Percentiles rank a stretch among this genome's conserved stretches.
Conservation (phyloP, 2,113 vertebrate genomes). For the Oreochromis niloticus region DNA sequence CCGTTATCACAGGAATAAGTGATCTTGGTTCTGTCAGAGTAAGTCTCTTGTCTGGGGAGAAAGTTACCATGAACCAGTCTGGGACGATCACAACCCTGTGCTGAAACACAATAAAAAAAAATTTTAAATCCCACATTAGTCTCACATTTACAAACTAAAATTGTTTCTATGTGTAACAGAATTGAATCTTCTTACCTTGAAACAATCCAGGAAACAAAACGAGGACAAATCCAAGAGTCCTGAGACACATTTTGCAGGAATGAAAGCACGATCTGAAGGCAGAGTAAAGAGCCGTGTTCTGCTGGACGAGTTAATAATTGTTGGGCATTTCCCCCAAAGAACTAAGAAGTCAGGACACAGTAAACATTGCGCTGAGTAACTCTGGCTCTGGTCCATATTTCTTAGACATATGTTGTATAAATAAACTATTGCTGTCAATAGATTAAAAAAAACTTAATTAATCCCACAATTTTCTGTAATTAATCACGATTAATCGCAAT, state of each 20-base stretch:
- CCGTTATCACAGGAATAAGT: not conserved
- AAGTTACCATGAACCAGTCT: not conserved
- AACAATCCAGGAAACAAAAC: not conserved
- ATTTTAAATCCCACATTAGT: too few species aligned
- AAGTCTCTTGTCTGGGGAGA: not conserved
- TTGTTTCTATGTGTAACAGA: not conserved
- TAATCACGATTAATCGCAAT: too few species aligned
- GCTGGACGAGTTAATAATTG: not conserved
- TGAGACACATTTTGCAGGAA: not conserved
- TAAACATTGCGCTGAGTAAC: not conserved
- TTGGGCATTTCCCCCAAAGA: not conserved
- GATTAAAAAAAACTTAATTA: too few species aligned
- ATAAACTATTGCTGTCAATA: too few species aligned
- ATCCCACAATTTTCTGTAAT: too few species aligned
- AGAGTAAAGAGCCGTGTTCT: not conserved
- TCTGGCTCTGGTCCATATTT: not conserved
- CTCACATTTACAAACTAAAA: too few species aligned
- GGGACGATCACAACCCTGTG: not conserved
- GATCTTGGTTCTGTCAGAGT: accelerated
- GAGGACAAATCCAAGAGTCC: not conserved
- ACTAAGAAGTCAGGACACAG: not conserved
- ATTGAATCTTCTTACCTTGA: not conserved
- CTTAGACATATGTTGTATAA: too few species aligned
- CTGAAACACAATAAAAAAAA: too few species aligned
- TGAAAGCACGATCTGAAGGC: not conserved